A percentile compares a stretch with the other conserved stretches of the same genome.
These are phyloP conservation scores for Xestia sexstrigata DNA, from an alignment of 2,888 invertebrate genomes.

Conservation along the genomic window DNA sequence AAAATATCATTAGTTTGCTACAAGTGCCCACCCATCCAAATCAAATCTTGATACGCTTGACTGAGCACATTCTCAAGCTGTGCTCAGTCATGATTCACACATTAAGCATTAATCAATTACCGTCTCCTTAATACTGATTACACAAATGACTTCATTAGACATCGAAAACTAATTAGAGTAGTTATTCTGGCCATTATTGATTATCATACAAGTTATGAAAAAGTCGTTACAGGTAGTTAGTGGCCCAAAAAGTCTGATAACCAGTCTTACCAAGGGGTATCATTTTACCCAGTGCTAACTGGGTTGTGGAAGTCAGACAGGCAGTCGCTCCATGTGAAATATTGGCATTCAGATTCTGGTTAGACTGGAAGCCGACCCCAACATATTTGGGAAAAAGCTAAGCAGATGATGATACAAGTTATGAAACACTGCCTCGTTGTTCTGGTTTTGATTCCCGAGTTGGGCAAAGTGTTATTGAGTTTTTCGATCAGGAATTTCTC, in stretches of 20 bases:
- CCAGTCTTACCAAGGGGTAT: no score
- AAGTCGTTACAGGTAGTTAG: background rate
- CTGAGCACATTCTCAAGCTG: conserved; percentile 25
- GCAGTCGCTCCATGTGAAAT: no score
- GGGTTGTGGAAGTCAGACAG: no score
- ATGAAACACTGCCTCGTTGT: background rate
- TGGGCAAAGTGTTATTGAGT: background rate
- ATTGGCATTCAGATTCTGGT: no score
- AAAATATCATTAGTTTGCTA: background rate
- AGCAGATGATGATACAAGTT: conserved; percentile 4
- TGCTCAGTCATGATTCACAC: conserved; percentile 45
- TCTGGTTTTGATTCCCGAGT: background rate
- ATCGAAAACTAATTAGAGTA: conserved; percentile 55
- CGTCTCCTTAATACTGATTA: conserved; percentile 25
- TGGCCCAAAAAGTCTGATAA: no score
- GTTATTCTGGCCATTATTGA: conserved; percentile 23
- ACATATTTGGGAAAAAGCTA: no score
- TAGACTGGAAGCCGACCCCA: no score
- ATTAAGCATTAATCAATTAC: conserved; percentile 54
- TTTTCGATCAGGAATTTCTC: background rate
- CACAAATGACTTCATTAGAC: conserved; percentile 42
- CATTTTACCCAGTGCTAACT: no score
- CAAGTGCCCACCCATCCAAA: conserved; percentile 41
- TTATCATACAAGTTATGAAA: background rate
- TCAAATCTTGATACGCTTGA: conserved; percentile 13